These are phyloP conservation scores for Polydrusus pterygomalis DNA, from an alignment of 2,888 invertebrate genomes.

Conservation along the genomic window DNA sequence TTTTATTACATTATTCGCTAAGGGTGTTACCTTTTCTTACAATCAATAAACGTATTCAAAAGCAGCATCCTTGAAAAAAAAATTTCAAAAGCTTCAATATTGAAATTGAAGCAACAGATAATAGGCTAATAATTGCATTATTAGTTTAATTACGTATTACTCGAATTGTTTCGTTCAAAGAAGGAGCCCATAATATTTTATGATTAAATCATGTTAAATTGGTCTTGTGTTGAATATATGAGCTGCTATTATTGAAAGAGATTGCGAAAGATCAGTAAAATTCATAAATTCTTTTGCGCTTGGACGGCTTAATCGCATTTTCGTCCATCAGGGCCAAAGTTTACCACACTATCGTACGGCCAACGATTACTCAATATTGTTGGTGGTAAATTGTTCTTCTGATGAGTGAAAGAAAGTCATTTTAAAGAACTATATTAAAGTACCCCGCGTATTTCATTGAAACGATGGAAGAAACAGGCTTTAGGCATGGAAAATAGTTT, in stretches of 20 bases:
- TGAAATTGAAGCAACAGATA: conserved; percentile 2
- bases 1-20: too few species aligned
- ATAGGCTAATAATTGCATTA: background rate
- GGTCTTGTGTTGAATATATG: background rate
- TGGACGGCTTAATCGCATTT: too few species aligned
- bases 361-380: too few species aligned
- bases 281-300: background rate
- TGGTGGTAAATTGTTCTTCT: too few species aligned
- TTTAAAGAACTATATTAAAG: too few species aligned
- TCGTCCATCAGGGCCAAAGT: too few species aligned
- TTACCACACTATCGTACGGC: too few species aligned
- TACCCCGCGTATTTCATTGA: too few species aligned
- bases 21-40: too few species aligned
- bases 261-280: background rate
- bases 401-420: background rate
- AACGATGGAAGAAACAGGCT: too few species aligned
- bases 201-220: background rate
- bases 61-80: background rate
- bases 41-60: too few species aligned
- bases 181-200: conserved; percentile 2
- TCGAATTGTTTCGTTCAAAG: background rate
- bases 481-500: too few species aligned
- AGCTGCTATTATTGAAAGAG: background rate
- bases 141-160: background rate
- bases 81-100: background rate